Percentiles rank a stretch among this genome's conserved stretches.
Evolutionary conservation across 2,113 vertebrate species (phyloP).

Genomic region (Drymodes brunneopygia): DNA sequence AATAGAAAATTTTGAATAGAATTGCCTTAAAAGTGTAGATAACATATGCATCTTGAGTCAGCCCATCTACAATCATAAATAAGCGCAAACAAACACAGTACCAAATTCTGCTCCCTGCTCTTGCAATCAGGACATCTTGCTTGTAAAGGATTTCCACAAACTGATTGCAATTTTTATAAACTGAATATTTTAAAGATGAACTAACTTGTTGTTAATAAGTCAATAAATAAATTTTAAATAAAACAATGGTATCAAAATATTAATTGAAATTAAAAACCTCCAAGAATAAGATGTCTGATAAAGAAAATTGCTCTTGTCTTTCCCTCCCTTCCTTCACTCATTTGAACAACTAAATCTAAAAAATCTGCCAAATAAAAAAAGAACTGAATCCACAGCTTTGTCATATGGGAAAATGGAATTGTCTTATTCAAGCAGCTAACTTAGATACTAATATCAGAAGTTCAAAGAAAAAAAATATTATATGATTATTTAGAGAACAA

Average conservation of each 20-base stretch:
- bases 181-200: neutral
- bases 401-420: neutral
- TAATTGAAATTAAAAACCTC: neutral
- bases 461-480: neutral
- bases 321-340: neutral
- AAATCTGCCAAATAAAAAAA: neutral
- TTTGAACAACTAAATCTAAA: neutral
- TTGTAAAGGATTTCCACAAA: neutral
- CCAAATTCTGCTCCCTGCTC: neutral
- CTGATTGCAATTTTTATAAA: neutral
- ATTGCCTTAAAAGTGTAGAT: neutral
- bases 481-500: neutral
- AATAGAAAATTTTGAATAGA: neutral
- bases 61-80: neutral
- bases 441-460: neutral
- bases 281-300: neutral
- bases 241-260: neutral
- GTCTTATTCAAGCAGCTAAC: neutral
- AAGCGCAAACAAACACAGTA: neutral
- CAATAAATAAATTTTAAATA: neutral
- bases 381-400: neutral
- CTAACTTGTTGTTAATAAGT: neutral
- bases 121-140: rapidly evolving
- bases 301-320: neutral
- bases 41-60: neutral